Percentiles rank a stretch among this genome's conserved stretches.
phyloP scores from a whole-genome alignment of 2,113 vertebrate species.

The Hassar affinis region DNA sequence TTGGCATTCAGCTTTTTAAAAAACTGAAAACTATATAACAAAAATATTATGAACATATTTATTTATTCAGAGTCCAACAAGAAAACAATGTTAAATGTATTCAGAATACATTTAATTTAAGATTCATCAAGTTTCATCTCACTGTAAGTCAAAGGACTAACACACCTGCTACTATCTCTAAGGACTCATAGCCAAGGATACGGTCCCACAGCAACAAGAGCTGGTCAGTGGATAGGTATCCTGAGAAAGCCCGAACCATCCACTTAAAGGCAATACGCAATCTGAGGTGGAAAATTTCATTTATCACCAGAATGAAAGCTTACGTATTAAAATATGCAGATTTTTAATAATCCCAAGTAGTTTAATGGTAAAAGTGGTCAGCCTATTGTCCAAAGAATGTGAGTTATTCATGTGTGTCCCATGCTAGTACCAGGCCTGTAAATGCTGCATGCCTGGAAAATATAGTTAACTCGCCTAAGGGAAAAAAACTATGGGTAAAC shows the following conservation, averaged over 20 bases:
- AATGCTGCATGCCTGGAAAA: background rate
- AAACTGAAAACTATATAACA: background rate
- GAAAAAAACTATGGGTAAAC: background rate
- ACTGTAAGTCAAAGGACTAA: background rate
- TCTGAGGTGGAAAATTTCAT: slow-evolving; percentile 62
- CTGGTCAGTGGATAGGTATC: slow-evolving; percentile 96
- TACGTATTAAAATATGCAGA: background rate
- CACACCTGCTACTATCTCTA: slow-evolving; percentile 92
- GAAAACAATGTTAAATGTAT: background rate
- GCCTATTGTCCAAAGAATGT: background rate
- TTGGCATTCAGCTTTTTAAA: background rate
- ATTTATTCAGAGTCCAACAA: background rate
- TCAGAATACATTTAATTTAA: background rate
- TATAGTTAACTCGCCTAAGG: too few species aligned
- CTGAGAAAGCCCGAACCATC: slow-evolving; percentile 97
- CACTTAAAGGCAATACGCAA: slow-evolving; percentile 96
- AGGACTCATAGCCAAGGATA: slow-evolving; percentile 90
- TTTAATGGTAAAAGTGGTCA: background rate
- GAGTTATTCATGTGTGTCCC: background rate
- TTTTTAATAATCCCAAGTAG: background rate
- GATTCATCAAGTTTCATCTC: background rate
- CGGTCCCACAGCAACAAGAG: slow-evolving; percentile 96
- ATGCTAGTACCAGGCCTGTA: background rate
- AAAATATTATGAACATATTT: background rate
- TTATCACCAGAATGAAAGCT: background rate